Evolutionary conservation across 2,113 vertebrate genomes (phyloP).

Genomic region (Nycticorax nycticorax): DNA sequence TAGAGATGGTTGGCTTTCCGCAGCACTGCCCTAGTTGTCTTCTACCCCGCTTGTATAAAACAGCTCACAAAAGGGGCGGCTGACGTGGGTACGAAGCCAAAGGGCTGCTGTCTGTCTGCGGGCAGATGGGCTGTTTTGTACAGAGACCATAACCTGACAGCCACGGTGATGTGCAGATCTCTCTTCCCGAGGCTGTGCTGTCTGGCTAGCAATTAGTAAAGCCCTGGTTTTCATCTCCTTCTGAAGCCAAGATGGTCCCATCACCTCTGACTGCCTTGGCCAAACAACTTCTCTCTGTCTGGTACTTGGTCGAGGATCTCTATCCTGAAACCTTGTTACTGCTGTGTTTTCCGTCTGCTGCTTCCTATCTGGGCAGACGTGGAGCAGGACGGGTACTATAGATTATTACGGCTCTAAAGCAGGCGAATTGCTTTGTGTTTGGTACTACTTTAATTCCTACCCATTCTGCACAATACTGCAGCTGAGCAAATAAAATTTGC

Average conservation of each 20-base stretch:
- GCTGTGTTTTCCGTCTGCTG: neutral
- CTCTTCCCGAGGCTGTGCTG: neutral
- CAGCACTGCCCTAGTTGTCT: neutral
- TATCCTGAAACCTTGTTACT: neutral
- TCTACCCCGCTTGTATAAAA: rapidly evolving
- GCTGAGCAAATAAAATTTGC: neutral
- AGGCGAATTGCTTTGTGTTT: neutral
- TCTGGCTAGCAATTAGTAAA: neutral
- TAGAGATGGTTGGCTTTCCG: neutral
- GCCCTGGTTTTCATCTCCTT: neutral
- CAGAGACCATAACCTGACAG: neutral
- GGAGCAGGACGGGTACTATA: neutral
- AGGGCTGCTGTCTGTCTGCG: neutral
- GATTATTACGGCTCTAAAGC: neutral
- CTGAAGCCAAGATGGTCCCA: neutral
- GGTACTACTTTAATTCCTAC: neutral
- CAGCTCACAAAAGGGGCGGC: neutral
- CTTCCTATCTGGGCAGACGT: neutral
- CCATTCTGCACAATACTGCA: neutral
- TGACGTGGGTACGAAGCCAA: neutral
- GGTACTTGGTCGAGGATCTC: neutral
- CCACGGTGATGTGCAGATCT: rapidly evolving
- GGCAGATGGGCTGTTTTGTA: neutral
- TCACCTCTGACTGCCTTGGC: neutral
- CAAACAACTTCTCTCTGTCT: neutral